A percentile compares a stretch with the other conserved stretches of the same genome.
These are phyloP conservation scores for Trichomycterus rosablanca DNA, from an alignment of 2,113 vertebrate species.

Conservation along the genomic window DNA sequence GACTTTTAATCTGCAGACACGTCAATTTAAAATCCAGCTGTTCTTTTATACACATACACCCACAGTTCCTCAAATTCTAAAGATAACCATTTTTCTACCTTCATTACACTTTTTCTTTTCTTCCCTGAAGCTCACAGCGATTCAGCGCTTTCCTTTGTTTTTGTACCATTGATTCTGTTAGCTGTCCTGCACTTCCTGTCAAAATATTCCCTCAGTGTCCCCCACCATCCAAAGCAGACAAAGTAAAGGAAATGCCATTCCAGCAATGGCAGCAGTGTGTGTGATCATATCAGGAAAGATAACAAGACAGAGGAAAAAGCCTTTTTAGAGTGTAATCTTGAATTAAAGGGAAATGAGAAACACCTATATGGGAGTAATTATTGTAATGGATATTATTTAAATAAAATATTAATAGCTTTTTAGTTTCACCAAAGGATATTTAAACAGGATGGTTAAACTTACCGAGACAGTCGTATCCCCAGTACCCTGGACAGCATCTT, in stretches of 20 bases:
- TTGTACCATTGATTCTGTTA: slow-evolving; percentile 11
- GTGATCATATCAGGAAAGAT: neutral
- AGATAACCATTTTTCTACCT: neutral
- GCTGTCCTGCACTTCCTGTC: slow-evolving; percentile 19
- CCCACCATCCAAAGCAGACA: neutral
- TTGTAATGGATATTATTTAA: neutral
- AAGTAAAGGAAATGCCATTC: slow-evolving; percentile 29
- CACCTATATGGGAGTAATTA: neutral
- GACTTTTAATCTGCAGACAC: too few species aligned
- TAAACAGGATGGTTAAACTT: slow-evolving; percentile 28
- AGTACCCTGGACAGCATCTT: slow-evolving; percentile 66
- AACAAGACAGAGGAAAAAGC: neutral
- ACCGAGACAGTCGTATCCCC: slow-evolving; percentile 68
- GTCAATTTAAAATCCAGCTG: too few species aligned
- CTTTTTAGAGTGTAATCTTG: neutral
- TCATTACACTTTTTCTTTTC: neutral
- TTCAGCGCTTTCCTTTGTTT: slow-evolving; percentile 12
- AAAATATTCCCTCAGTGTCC: slow-evolving; percentile 39
- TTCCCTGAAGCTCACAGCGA: neutral
- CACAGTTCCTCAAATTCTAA: neutral
- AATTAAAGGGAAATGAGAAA: neutral
- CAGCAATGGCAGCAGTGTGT: neutral
- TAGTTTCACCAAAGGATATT: neutral
- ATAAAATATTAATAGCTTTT: too few species aligned
- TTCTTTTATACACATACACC: too few species aligned